A percentile compares a stretch with the other conserved stretches of the same genome.
Evolutionary conservation across 92 coral and sea anemone species (phyloP).

Genomic region (Isaurus tuberculatus): DNA sequence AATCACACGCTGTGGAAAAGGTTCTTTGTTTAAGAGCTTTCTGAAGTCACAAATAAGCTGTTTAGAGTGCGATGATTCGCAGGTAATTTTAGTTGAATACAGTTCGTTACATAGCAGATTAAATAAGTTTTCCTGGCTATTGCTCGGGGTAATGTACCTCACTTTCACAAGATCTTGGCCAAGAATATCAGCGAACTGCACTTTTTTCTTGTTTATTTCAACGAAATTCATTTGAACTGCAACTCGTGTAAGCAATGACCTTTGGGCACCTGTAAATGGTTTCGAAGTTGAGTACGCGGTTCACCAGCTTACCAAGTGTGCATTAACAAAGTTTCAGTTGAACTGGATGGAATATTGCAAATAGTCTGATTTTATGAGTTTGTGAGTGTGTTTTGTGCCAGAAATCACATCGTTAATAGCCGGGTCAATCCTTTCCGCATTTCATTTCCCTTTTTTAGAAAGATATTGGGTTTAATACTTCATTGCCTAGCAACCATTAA

Average conservation of each 20-base stretch:
- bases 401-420: background rate
- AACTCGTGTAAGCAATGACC: background rate
- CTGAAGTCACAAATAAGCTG: constrained; percentile 56
- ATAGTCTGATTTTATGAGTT: background rate
- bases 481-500: background rate
- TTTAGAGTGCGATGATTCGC: background rate
- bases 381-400: background rate
- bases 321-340: background rate
- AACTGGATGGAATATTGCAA: background rate
- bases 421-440: background rate
- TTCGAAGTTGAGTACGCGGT: background rate
- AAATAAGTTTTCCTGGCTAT: constrained; percentile 79
- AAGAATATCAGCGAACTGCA: constrained; percentile 91
- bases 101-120: background rate
- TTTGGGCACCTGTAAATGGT: background rate
- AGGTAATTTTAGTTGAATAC: background rate
- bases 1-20: constrained; percentile 61
- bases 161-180: constrained; percentile 91
- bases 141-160: constrained; percentile 85
- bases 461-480: background rate
- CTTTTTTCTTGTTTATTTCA: constrained; percentile 63
- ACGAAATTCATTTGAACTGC: constrained; percentile 9
- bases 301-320: background rate
- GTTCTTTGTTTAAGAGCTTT: constrained; percentile 66
- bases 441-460: background rate